A percentile compares a stretch with the other conserved stretches of the same genome.
phyloP scores from a whole-genome alignment of 2,888 invertebrate species.

The Dicycla oo region DNA sequence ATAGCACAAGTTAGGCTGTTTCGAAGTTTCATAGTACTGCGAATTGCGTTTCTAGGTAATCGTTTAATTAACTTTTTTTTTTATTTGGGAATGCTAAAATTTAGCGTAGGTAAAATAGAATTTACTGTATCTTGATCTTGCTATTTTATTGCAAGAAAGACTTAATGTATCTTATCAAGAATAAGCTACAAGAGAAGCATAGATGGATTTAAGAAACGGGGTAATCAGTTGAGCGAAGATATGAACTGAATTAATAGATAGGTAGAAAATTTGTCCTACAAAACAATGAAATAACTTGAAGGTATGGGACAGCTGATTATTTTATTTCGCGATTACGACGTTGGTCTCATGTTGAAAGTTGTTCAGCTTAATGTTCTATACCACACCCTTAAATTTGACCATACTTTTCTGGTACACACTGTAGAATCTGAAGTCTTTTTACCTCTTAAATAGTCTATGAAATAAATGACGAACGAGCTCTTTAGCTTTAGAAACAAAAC shows the following conservation, averaged over 20 bases:
- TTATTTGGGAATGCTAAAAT: not conserved
- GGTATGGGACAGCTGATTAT: no score
- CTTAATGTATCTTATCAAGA: not conserved
- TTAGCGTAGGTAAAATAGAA: not conserved
- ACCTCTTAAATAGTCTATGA: not conserved
- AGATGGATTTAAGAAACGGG: no score
- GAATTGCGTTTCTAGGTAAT: slow-evolving; percentile 44
- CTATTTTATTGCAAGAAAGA: not conserved
- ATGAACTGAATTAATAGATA: not conserved
- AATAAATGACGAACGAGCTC: not conserved
- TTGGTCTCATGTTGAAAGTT: no score
- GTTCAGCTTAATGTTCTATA: no score
- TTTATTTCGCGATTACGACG: no score
- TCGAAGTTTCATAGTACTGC: slow-evolving; percentile 7
- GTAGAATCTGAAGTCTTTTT: not conserved
- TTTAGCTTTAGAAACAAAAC: not conserved
- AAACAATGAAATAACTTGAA: not conserved
- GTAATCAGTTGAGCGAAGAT: no score
- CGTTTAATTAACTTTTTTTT: slow-evolving; percentile 43
- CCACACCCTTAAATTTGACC: no score
- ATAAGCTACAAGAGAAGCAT: no score
- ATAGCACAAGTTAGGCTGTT: slow-evolving; percentile 43
- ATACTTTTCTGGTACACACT: no score
- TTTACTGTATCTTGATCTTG: not conserved
- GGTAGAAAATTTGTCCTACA: not conserved